Evolutionary conservation across 2,113 vertebrate genomes (phyloP).

Genomic region (Globicephala melas): DNA sequence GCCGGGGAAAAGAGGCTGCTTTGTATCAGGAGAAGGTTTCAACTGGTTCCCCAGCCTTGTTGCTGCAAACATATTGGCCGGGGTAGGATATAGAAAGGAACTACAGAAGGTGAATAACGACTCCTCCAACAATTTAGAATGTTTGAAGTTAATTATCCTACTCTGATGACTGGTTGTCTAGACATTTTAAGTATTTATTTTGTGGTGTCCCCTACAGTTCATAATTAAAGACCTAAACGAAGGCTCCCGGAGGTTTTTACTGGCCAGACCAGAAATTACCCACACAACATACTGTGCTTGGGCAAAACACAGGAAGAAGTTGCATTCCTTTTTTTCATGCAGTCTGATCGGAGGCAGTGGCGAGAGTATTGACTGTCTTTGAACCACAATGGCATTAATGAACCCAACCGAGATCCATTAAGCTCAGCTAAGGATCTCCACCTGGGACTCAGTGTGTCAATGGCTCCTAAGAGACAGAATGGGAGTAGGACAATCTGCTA

Average conservation of each 20-base stretch:
- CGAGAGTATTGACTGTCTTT: constrained; percentile 61
- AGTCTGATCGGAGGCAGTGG: constrained; percentile 57
- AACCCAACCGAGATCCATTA: background rate
- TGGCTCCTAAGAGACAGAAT: background rate
- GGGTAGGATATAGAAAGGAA: constrained; percentile 56
- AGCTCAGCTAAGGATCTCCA: background rate
- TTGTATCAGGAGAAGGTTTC: constrained; percentile 40
- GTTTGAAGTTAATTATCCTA: constrained; percentile 80
- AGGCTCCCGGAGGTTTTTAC: constrained; percentile 80
- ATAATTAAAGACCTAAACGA: constrained; percentile 83
- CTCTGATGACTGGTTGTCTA: constrained; percentile 82
- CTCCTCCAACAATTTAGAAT: constrained; percentile 78
- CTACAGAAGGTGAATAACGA: constrained; percentile 77
- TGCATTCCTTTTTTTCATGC: constrained; percentile 60
- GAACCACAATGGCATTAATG: constrained; percentile 62
- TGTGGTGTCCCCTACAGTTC: constrained; percentile 82
- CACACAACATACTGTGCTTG: constrained; percentile 72
- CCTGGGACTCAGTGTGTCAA: background rate
- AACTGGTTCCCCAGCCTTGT: background rate
- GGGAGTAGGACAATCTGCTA: background rate
- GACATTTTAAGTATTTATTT: constrained; percentile 83
- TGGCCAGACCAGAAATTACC: constrained; percentile 81
- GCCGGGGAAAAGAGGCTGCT: constrained; percentile 46
- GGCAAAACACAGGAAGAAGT: constrained; percentile 73
- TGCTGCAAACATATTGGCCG: constrained; percentile 31